These are phyloP conservation scores for Serranus cabrilla DNA, from an alignment of 2,797 vertebrate species.

Conservation along the genomic window DNA sequence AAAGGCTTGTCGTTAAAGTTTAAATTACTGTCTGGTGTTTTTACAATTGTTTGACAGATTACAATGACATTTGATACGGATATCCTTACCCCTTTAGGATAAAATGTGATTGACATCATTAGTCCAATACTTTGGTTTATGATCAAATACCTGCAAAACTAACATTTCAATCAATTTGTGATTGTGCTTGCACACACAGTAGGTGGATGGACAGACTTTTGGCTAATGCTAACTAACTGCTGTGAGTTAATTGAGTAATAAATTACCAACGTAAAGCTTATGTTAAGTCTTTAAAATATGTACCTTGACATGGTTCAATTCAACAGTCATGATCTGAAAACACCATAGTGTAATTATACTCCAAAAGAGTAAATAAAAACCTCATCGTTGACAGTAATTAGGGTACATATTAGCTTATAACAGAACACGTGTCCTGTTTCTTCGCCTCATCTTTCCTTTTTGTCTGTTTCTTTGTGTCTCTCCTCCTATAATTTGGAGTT, in stretches of 20 bases:
- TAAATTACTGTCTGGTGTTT: too few species aligned
- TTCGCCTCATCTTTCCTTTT: slow-evolving; percentile 1
- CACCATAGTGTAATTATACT: not conserved
- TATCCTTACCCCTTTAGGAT: not conserved
- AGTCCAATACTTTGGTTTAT: not conserved
- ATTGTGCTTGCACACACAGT: not conserved
- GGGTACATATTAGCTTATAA: not conserved
- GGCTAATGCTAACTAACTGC: too few species aligned
- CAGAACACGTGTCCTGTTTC: not conserved
- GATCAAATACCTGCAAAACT: not conserved
- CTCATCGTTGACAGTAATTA: not conserved
- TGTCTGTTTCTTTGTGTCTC: slow-evolving; percentile 6
- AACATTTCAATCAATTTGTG: too few species aligned
- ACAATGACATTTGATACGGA: too few species aligned
- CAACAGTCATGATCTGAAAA: not conserved
- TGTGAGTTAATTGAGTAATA: not conserved
- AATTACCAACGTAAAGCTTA: slow-evolving; percentile 11
- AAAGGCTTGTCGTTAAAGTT: not conserved
- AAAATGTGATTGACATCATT: not conserved
- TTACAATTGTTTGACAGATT: too few species aligned
- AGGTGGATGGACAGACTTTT: not conserved
- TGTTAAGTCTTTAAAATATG: not conserved
- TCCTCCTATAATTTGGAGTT: slow-evolving; percentile 22
- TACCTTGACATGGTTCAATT: not conserved
- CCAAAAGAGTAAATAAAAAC: not conserved